Percentiles rank a stretch among this genome's conserved stretches.
Conservation (phyloP, 2,888 invertebrate genomes). For the Conomelus anceps region DNA sequence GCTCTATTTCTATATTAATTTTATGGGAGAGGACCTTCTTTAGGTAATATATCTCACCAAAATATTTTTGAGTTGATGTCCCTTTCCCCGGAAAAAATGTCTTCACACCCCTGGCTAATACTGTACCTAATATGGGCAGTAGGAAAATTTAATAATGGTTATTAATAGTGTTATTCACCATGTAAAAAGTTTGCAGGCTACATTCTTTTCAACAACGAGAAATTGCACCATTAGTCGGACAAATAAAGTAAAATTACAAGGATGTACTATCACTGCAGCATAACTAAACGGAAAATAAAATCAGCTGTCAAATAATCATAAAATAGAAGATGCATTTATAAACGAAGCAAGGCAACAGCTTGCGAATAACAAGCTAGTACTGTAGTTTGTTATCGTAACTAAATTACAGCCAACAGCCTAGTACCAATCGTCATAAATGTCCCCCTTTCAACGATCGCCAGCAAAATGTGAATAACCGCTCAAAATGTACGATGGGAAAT, state of each 20-base stretch:
- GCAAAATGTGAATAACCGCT: not conserved
- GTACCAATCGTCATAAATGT: not conserved
- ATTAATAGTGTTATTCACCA: too few relatives aligned
- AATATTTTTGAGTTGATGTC: too few relatives aligned
- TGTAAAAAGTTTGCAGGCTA: too few relatives aligned
- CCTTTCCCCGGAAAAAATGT: too few relatives aligned
- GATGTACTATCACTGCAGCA: not conserved
- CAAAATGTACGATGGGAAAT: not conserved
- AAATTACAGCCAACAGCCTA: not conserved
- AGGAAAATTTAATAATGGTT: too few relatives aligned
- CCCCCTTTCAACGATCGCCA: not conserved
- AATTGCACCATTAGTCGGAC: not conserved
- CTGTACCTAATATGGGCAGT: too few relatives aligned
- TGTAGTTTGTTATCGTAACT: not conserved
- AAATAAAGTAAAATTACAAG: not conserved
- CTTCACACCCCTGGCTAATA: too few relatives aligned
- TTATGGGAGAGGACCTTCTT: too few relatives aligned
- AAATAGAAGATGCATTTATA: not conserved
- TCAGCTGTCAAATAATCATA: not conserved
- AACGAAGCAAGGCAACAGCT: not conserved
- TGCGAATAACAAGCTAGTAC: not conserved
- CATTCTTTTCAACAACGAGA: too few relatives aligned
- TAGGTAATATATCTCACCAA: too few relatives aligned
- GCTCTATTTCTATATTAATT: too few relatives aligned
- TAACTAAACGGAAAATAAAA: too few relatives aligned